phyloP scores from a whole-genome alignment of 2,888 invertebrate species.

The Tubulanus polymorphus region DNA sequence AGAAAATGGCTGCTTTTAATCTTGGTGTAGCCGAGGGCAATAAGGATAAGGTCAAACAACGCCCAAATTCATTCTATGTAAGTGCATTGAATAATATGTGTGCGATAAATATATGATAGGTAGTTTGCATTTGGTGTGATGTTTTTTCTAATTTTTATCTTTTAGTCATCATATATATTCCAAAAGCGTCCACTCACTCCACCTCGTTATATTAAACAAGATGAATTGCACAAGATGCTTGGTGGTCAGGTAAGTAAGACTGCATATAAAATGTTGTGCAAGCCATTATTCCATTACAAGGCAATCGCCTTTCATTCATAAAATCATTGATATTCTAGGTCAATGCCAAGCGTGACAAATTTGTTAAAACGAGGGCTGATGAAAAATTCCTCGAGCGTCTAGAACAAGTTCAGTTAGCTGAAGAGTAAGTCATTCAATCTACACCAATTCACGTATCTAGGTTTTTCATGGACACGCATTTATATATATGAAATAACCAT shows the following conservation, averaged over 20 bases:
- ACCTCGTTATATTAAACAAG: conserved; percentile 44
- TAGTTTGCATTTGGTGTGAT: neutral
- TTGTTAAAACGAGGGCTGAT: conserved; percentile 38
- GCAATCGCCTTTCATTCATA: too few species aligned
- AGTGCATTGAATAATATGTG: conserved; percentile 18
- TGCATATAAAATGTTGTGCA: neutral
- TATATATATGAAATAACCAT: neutral
- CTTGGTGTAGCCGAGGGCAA: conserved; percentile 50
- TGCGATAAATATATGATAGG: too few species aligned
- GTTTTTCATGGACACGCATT: neutral
- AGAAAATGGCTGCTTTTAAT: conserved; percentile 52
- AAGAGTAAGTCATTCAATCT: conserved; percentile 44
- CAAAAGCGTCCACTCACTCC: conserved; percentile 50
- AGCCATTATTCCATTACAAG: too few species aligned
- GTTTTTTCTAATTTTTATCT: conserved; percentile 15
- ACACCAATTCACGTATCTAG: too few species aligned
- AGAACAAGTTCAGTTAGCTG: conserved; percentile 53
- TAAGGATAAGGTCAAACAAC: conserved; percentile 33
- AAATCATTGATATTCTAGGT: conserved; percentile 34
- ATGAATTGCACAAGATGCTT: conserved; percentile 40
- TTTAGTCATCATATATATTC: conserved; percentile 50
- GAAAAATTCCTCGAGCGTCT: conserved; percentile 49
- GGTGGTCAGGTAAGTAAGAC: conserved; percentile 38
- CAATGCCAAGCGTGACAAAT: conserved; percentile 28
- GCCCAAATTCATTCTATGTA: conserved; percentile 42